Base-by-base conservation (phyloP, 1,140 invertebrate genomes). In the Drosophila willistoni region DNA sequence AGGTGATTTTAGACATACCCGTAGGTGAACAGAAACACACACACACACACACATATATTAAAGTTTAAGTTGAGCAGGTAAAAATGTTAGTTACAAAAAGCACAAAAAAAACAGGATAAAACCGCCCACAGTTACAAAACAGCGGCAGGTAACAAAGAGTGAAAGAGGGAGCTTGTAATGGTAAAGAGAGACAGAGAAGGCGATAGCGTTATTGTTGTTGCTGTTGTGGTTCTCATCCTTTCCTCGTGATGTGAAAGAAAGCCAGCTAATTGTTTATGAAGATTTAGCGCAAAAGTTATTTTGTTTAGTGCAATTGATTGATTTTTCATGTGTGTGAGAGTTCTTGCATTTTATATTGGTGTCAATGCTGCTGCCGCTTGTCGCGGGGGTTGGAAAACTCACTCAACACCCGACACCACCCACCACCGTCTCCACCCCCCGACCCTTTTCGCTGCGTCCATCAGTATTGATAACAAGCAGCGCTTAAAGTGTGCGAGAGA, bases 51-150 rank as follows among this genome's bases (percentile, higher is more conserved):
- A 51, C 0, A 51, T 22, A 22, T n/a, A 51, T 29, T 39, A 22
- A 42, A 33, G 22, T 41, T 22, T 22, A 13, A 68, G 4, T 17
- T 14, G 14, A 41, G 1, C 65, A 71, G 65, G 69, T 71, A 68
- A 71, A 68, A 34, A 59, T 19, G 9, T 44, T 33, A 42, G 25
- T n/a, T 54, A 54, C 22, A 68, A 51, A 61, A 17, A 17, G 10
- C 17, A 25, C 34, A 69, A 22, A 12, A 14, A 33, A 36, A 73
- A 54, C 29, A 65, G 39, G 25, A 44, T 39, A 39, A 64, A 68
- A 41, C 70, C 56, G 71, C 71, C 68, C 64, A 57, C 42, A 70
- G 77, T 84, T 80, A 80, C 81, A 84, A 84, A 84, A 84, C 77
- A 84, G 73, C 68, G 67, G 57, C 63, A 13, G 36, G 51, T 44